Evolutionary conservation across 2,888 invertebrate genomes (phyloP), one percentile per base, ranked within the genome.

Genomic region (Biston betularia): DNA sequence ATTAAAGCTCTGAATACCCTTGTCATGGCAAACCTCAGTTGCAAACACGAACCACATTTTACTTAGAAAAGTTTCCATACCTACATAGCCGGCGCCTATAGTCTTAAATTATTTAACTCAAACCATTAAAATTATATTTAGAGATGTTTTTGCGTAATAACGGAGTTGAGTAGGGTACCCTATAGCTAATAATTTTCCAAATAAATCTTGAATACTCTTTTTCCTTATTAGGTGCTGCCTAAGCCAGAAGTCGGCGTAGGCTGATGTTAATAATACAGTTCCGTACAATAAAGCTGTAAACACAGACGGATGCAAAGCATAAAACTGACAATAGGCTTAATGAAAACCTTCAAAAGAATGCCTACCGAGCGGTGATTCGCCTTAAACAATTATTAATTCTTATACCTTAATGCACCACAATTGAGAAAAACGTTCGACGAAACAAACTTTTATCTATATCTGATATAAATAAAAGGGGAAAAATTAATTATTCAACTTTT

Each of bases 181-280:
- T 56, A 59, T 81, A 78, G 81, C 79, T 78, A 79, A 83, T 84
- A 80, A 84, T 83, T 81, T 81, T 57, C 67, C 65, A 69, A 78
- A 87, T 84, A 86, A 85, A 84, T 84, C 79, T 80, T 63, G 68
- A 79, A 74, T 79, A 79, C 80, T 48, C 69, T 84, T 84, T 87
- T 85, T 85, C 83, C 80, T 84, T 85, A 84, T 86, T 82, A 80
- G 75, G 73, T 73, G 76, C 73, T 76, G 75, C 75, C 76, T 75
- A 70, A 73, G 78, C 76, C 72, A 77, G 76, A 79, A 74, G 76
- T 72, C 65, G 74, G 68, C 54, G 70, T 68, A 76, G 75, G 71
- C 77, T 77, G 77, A 74, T 72, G 79, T 73, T 79, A 79, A 81
- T 87, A 84, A 81, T 87, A 85, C 84, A 84, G 84, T 81, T 79